Percentiles rank a stretch among this genome's conserved stretches.
phyloP scores from a whole-genome alignment of 2,888 invertebrate genomes.

The Aethes cnicana region DNA sequence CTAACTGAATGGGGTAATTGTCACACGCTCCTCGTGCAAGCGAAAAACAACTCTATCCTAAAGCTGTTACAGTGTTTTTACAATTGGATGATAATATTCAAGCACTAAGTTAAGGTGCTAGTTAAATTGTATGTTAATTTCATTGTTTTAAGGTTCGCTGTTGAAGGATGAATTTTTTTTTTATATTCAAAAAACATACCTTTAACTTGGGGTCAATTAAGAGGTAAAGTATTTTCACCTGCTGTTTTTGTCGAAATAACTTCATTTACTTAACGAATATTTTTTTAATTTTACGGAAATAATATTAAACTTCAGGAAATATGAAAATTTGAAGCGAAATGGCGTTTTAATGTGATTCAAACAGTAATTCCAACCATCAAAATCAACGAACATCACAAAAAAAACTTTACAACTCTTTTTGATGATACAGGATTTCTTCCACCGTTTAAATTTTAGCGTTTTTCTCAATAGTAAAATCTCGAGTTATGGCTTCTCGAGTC shows the following conservation, averaged over 20 bases:
- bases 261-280: conserved; percentile 23
- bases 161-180: conserved; percentile 21
- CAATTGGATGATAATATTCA: neutral
- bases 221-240: conserved; percentile 43
- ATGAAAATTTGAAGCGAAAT: too few species aligned
- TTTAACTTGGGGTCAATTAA: conserved; percentile 44
- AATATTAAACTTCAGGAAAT: too few species aligned
- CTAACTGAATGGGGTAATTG: conserved; percentile 36
- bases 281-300: neutral
- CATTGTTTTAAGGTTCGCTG: conserved; percentile 12
- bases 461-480: too few species aligned
- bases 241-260: conserved; percentile 39
- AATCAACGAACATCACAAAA: too few species aligned
- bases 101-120: neutral
- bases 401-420: too few species aligned
- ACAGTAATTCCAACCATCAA: too few species aligned
- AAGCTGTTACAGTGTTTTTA: neutral
- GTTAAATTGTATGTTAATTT: neutral
- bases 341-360: too few species aligned
- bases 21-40: conserved; percentile 1
- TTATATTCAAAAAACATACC: conserved; percentile 44
- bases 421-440: too few species aligned
- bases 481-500: too few species aligned
- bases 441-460: too few species aligned
- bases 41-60: neutral